Conservation (phyloP, 2,888 invertebrate species). For the Dasypolia templi region DNA sequence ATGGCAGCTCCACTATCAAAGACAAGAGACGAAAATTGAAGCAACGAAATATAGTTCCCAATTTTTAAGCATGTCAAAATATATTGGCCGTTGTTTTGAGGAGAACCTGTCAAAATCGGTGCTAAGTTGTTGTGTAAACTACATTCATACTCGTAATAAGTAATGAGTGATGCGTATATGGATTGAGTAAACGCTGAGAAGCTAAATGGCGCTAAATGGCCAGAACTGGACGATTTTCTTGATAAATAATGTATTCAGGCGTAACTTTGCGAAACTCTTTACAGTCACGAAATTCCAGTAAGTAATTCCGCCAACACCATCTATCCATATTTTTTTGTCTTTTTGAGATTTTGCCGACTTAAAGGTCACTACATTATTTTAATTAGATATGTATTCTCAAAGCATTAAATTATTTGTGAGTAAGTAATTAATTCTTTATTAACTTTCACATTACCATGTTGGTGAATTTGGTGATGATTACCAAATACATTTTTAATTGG, state of each 20-base stretch:
- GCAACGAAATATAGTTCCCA: neutral
- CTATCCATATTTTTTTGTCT: neutral
- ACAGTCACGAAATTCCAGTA: neutral
- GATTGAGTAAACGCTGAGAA: constrained; percentile 23
- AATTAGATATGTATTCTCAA: too few species aligned
- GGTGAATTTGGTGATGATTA: too few species aligned
- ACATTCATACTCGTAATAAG: constrained; percentile 24
- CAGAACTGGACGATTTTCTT: neutral
- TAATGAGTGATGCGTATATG: constrained; percentile 40
- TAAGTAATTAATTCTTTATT: too few species aligned
- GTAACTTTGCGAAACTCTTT: constrained; percentile 1
- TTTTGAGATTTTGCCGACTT: too few species aligned
- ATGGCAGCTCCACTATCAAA: constrained; percentile 1
- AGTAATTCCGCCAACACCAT: neutral
- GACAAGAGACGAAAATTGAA: neutral
- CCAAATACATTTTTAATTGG: too few species aligned
- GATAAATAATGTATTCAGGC: neutral
- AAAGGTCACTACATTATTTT: too few species aligned
- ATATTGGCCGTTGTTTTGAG: constrained; percentile 7
- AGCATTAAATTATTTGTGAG: too few species aligned
- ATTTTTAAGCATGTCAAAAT: constrained; percentile 3
- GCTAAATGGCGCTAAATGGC: constrained; percentile 2
- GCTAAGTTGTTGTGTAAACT: constrained; percentile 16
- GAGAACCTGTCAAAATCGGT: constrained; percentile 10
- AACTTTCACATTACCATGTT: too few species aligned